Conservation (phyloP, 2,888 invertebrate genomes). For the Leptinotarsa peninsularis region DNA sequence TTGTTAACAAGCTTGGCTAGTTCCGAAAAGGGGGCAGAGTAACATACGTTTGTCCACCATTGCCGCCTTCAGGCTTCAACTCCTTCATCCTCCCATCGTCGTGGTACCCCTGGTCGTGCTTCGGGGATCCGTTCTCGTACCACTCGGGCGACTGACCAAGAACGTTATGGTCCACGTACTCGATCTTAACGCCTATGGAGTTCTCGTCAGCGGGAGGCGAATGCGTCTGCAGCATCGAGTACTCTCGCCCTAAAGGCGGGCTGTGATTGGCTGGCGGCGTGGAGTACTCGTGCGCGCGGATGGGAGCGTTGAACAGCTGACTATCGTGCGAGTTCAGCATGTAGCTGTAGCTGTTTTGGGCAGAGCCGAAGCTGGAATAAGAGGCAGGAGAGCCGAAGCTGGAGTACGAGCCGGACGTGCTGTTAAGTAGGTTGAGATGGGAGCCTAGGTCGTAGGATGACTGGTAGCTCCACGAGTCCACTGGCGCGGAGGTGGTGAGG, state of each 20-base stretch:
- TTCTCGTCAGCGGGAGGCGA: conserved; percentile 68
- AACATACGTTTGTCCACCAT: conserved; percentile 73
- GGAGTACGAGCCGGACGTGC: conserved; percentile 74
- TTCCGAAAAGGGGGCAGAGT: conserved; percentile 84
- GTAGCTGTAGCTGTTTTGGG: conserved; percentile 72
- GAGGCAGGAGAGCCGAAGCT: conserved; percentile 73
- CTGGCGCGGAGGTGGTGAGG: conserved; percentile 66
- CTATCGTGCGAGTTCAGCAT: conserved; percentile 79
- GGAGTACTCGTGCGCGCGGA: conserved; percentile 72
- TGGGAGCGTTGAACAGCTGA: conserved; percentile 74
- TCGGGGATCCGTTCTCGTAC: conserved; percentile 72
- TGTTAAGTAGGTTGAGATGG: conserved; percentile 79
- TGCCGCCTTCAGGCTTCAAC: conserved; percentile 60
- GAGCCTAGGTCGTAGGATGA: conserved; percentile 83
- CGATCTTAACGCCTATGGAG: conserved; percentile 65
- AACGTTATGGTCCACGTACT: conserved; percentile 65
- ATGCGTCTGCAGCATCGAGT: conserved; percentile 75
- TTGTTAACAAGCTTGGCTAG: conserved; percentile 62
- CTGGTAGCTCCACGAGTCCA: conserved; percentile 82
- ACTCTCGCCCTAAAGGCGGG: conserved; percentile 75
- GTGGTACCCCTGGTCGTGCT: conserved; percentile 70
- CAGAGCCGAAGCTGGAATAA: conserved; percentile 74
- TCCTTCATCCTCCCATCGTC: conserved; percentile 65
- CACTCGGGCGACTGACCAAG: conserved; percentile 68
- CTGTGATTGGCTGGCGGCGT: conserved; percentile 71